These are phyloP conservation scores for Lasioglossum oenotherae DNA, from an alignment of 2,888 invertebrate genomes.

Conservation along the genomic window DNA sequence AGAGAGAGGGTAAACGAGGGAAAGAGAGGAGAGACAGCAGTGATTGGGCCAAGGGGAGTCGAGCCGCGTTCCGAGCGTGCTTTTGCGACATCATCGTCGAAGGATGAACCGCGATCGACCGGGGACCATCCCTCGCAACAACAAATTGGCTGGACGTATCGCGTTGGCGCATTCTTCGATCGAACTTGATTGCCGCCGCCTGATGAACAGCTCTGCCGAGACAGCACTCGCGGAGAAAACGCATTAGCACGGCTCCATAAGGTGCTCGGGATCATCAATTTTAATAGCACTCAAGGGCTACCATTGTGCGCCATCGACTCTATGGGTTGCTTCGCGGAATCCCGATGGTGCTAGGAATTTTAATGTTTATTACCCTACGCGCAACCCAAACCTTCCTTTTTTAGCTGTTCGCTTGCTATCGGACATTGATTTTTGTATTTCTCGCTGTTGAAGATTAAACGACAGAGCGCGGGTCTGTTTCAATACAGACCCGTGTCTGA, in stretches of 20 bases:
- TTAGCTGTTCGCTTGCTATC: background rate
- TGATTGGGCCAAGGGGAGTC: constrained; percentile 40
- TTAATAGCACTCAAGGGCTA: constrained; percentile 1
- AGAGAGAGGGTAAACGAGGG: background rate
- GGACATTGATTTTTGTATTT: background rate
- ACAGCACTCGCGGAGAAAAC: constrained; percentile 11
- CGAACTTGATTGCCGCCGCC: background rate
- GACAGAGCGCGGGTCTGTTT: background rate
- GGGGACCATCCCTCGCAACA: background rate
- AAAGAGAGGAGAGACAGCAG: constrained; percentile 4
- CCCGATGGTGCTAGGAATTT: background rate
- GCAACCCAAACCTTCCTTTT: background rate
- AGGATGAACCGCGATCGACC: constrained; percentile 1
- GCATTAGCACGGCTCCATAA: constrained; percentile 11
- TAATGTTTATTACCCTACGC: background rate
- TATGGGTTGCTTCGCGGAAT: background rate
- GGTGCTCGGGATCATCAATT: constrained; percentile 17
- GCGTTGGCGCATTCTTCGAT: constrained; percentile 6
- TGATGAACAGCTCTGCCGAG: background rate
- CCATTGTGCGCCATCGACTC: background rate
- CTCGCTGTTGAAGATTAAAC: background rate
- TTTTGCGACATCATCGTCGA: background rate
- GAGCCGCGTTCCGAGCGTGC: background rate
- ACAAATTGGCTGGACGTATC: background rate
- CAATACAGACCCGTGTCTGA: background rate